Evolutionary conservation across 2,113 vertebrate genomes (phyloP).

Genomic region (Riparia riparia): DNA sequence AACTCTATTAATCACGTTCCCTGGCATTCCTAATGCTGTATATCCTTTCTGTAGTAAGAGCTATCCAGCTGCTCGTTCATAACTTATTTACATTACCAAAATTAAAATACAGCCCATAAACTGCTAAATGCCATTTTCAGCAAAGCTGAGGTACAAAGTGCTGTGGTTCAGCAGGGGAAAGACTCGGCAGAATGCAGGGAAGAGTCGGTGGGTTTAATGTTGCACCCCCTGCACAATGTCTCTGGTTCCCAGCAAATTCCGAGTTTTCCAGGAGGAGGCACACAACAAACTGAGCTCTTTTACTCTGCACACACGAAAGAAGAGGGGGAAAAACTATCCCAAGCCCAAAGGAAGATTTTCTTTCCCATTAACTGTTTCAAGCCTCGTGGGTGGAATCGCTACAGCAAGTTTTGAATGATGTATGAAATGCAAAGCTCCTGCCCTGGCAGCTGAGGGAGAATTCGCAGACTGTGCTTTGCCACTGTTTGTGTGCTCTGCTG

Average conservation of each 20-base stretch:
- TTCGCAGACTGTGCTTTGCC: background rate
- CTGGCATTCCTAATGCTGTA: background rate
- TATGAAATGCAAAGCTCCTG: conserved; percentile 6
- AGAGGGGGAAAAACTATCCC: background rate
- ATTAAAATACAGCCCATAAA: background rate
- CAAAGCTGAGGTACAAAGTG: background rate
- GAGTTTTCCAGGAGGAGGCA: background rate
- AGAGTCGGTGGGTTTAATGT: background rate
- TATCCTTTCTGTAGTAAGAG: background rate
- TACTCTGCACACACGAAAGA: background rate
- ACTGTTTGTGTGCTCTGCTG: background rate
- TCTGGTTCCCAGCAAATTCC: background rate
- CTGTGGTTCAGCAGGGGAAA: background rate
- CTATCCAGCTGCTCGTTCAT: background rate
- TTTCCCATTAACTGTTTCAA: background rate
- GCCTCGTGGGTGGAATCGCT: background rate
- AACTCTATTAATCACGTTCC: background rate
- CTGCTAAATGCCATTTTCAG: background rate
- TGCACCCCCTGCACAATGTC: background rate
- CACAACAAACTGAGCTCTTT: background rate
- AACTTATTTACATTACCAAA: background rate
- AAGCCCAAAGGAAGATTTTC: background rate
- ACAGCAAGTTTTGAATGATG: conserved; percentile 19
- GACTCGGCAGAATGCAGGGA: background rate
- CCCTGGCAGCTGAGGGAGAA: background rate